Evolutionary conservation across 2,113 vertebrate species (phyloP).

Genomic region (Poeciliopsis turrubarensis): DNA sequence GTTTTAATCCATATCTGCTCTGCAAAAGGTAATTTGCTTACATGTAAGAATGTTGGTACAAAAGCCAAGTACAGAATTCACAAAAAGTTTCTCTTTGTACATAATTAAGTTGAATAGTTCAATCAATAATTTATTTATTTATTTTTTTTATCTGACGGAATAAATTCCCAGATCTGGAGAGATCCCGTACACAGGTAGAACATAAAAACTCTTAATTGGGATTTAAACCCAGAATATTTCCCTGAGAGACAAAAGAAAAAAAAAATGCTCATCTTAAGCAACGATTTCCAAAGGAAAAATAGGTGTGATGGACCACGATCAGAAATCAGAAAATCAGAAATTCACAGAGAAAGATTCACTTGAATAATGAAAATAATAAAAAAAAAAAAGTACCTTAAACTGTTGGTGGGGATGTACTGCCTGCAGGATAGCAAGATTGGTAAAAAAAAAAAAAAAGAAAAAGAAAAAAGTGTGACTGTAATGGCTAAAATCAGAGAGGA

Average conservation of each 20-base stretch:
- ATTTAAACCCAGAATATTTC: neutral
- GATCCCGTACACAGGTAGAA: neutral
- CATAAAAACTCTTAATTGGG: neutral
- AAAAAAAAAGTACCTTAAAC: neutral
- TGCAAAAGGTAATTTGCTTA: too few relatives aligned
- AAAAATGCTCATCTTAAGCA: neutral
- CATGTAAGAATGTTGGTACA: neutral
- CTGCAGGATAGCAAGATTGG: neutral
- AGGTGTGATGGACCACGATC: neutral
- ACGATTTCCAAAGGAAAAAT: neutral
- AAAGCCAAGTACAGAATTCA: neutral
- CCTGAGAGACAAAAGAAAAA: neutral
- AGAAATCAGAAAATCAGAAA: too few relatives aligned
- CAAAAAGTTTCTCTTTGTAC: neutral
- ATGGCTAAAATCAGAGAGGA: conserved; percentile 6
- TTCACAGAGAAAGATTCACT: too few relatives aligned
- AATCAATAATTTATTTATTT: neutral
- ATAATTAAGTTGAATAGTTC: neutral
- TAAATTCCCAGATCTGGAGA: neutral
- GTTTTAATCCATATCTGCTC: neutral
- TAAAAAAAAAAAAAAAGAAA: too few relatives aligned
- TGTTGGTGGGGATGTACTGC: neutral
- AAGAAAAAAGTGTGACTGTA: neutral
- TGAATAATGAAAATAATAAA: neutral
- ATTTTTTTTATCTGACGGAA: too few relatives aligned